These are phyloP conservation scores for Sibirionetta formosa DNA, from an alignment of 2,797 vertebrate species.

Conservation along the genomic window DNA sequence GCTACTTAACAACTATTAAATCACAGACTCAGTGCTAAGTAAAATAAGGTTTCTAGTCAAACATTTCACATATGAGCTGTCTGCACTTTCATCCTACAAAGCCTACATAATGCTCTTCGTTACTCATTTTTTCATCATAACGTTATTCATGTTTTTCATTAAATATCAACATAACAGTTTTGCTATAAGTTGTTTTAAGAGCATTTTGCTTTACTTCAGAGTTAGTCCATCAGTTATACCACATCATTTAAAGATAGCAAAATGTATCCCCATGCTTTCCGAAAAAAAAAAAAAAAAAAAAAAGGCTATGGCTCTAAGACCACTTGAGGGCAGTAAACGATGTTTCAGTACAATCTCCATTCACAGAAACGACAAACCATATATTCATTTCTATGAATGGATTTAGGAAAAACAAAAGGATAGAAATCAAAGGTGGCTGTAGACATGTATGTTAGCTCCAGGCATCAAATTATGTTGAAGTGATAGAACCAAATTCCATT, in stretches of 20 bases:
- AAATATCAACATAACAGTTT: background rate
- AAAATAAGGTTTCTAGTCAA: background rate
- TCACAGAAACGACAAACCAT: background rate
- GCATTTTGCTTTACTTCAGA: background rate
- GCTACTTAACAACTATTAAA: background rate
- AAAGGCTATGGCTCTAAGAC: background rate
- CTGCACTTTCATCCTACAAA: background rate
- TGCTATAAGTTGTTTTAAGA: background rate
- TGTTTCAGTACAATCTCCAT: background rate
- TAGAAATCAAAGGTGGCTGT: background rate
- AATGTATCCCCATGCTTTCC: background rate
- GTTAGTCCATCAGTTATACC: background rate
- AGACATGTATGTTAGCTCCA: background rate
- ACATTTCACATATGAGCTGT: background rate
- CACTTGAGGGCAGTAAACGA: slow-evolving; percentile 54
- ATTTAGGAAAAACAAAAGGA: background rate
- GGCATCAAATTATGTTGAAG: background rate
- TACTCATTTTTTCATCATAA: background rate
- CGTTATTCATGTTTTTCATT: background rate
- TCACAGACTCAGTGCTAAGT: background rate
- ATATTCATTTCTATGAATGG: background rate
- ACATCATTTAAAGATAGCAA: background rate
- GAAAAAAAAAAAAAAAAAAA: background rate
- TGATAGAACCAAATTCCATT: background rate
- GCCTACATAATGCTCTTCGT: background rate